Conservation (phyloP, 2,797 vertebrate species). For the Lophius americanus region DNA sequence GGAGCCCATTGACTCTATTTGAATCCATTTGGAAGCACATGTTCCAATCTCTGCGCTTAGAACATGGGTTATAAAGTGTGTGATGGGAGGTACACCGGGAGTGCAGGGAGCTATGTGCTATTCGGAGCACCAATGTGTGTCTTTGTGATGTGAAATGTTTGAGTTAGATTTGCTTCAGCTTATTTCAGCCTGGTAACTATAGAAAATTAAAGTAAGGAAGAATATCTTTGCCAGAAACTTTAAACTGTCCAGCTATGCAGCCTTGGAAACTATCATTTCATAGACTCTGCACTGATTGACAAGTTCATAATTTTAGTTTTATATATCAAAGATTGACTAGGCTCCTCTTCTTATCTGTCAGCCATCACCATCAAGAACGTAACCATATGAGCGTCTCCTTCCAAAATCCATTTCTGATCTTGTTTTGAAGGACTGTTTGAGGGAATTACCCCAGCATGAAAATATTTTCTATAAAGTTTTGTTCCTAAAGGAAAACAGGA, state of each 20-base stretch:
- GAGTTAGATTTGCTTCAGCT: slow-evolving; percentile 77
- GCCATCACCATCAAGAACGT: slow-evolving; percentile 53
- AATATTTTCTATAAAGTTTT: slow-evolving; percentile 70
- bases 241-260: slow-evolving; percentile 46
- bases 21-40: slow-evolving; percentile 76
- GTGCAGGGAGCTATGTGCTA: slow-evolving; percentile 73
- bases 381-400: slow-evolving; percentile 61
- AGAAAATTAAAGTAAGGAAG: slow-evolving; percentile 72
- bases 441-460: slow-evolving; percentile 71
- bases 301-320: slow-evolving; percentile 44
- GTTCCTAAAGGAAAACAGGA: slow-evolving; percentile 76
- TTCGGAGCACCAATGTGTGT: slow-evolving; percentile 71
- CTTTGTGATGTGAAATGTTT: slow-evolving; percentile 71
- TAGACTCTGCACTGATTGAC: slow-evolving; percentile 42
- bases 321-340: slow-evolving; percentile 46
- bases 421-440: slow-evolving; percentile 44
- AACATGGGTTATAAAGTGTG: slow-evolving; percentile 66
- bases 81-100: slow-evolving; percentile 63
- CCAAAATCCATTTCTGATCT: slow-evolving; percentile 66
- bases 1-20: slow-evolving; percentile 73
- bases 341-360: slow-evolving; percentile 56
- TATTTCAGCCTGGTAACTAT: slow-evolving; percentile 77
- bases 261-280: slow-evolving; percentile 42
- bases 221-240: slow-evolving; percentile 63
- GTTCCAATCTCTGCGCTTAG: slow-evolving; percentile 63